Base-by-base conservation (phyloP, 2,797 vertebrate genomes). In the Peromyscus aztecus region DNA sequence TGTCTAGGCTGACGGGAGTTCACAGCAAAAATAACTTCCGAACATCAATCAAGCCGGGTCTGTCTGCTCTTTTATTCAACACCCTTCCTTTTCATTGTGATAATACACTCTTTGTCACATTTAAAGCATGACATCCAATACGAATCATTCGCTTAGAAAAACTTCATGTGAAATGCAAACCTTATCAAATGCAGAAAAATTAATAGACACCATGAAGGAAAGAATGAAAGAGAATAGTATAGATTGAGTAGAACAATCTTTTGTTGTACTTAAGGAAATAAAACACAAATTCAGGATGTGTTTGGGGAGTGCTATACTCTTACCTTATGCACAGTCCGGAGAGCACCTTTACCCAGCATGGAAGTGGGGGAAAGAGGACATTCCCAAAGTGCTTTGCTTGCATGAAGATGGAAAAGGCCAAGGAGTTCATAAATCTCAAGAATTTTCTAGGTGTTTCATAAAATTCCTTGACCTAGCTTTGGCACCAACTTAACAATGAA, bases 1-100 rank as follows among this genome's bases (percentile, higher is more conserved):
- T 98, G 98, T 97, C 97, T 75, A 97, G 96, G 97, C 96, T 97
- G 98, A 98, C 80, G 67, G 95, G 96, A 97, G 97, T 98, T 98
- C 97, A 98, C 80, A 98, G 97, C 13, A 86, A 97, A 97, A 97
- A 69, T 1, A 94, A 97, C 96, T 98, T 98, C 96, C 78, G 24
- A 98, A 96, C 97, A 98, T 97, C 97, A 98, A 92, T 98, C 98
- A 97, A 97, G 90, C 86, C 61, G 86, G 65, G 67, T 84, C 96
- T 61, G 71, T 97, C 97, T 97, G 96, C 94, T 96, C 97, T 97
- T 97, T 98, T 73, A 96, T 95, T 98, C 77, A 77, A 96, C 96
- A 95, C 0, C 23, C 73, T 98, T 97, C 93, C 84, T 98, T 98
- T 98, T 97, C 94, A 69, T 97, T 97, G 97, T 96, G 96, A 94